Percentiles rank a stretch among this genome's conserved stretches.
Evolutionary conservation across 2,888 invertebrate species (phyloP).

Genomic region (Callyntrura guangdongensis): DNA sequence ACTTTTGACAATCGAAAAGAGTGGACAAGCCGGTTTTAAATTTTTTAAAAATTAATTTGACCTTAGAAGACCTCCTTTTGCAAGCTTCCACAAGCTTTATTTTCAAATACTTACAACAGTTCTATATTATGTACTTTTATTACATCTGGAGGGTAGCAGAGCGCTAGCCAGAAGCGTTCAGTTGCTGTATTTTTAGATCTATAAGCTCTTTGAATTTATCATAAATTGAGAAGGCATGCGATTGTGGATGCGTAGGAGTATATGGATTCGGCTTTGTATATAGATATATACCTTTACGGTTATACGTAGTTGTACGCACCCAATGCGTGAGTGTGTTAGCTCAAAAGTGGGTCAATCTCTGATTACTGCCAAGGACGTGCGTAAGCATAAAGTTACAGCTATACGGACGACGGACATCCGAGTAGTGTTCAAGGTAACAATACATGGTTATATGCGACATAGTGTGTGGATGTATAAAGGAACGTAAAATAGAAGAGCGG

Average conservation of each 20-base stretch:
- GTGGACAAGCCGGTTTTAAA: too few relatives aligned
- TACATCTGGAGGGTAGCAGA: too few relatives aligned
- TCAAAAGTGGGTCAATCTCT: conserved; percentile 84
- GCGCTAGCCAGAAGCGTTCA: too few relatives aligned
- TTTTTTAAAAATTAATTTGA: too few relatives aligned
- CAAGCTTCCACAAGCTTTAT: not conserved
- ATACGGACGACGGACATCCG: not conserved
- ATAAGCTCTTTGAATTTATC: too few relatives aligned
- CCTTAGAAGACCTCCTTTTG: too few relatives aligned
- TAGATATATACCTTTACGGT: not conserved
- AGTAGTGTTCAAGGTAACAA: not conserved
- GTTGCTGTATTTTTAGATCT: too few relatives aligned
- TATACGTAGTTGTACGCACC: conserved; percentile 30
- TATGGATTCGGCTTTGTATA: not conserved
- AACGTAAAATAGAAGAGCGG: not conserved
- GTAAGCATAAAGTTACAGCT: conserved; percentile 54
- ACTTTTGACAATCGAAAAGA: too few relatives aligned
- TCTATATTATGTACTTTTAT: not conserved
- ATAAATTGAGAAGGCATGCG: not conserved
- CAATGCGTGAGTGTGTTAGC: conserved; percentile 50
- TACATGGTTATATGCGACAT: not conserved
- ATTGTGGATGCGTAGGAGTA: not conserved
- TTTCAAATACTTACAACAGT: not conserved
- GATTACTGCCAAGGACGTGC: conserved; percentile 84
- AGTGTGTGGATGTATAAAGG: not conserved